A percentile compares a stretch with the other conserved stretches of the same genome.
phyloP scores from a whole-genome alignment of 2,797 vertebrate species.

The Chelon labrosus region DNA sequence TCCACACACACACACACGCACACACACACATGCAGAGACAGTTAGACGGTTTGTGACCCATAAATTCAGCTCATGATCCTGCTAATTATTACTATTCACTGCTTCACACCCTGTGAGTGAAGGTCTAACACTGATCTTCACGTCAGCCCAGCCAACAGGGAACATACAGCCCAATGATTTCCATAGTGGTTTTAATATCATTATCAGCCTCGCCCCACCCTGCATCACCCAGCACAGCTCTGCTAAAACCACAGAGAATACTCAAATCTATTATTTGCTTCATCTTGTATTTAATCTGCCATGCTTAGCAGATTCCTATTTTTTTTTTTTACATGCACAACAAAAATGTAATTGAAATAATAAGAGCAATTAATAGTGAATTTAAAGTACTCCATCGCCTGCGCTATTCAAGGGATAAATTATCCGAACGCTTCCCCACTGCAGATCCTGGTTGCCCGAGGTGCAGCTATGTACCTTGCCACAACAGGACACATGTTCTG shows the following conservation, averaged over 20 bases:
- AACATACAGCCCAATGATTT: slow-evolving; percentile 81
- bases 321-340: slow-evolving; percentile 27
- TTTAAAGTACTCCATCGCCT: background rate
- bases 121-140: slow-evolving; percentile 82
- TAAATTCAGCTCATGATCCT: slow-evolving; percentile 85
- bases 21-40: slow-evolving; percentile 35
- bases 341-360: slow-evolving; percentile 53
- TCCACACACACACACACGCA: slow-evolving; percentile 7
- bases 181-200: slow-evolving; percentile 88
- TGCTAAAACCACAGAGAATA: slow-evolving; percentile 80
- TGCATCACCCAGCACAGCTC: slow-evolving; percentile 63
- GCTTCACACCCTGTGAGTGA: slow-evolving; percentile 80
- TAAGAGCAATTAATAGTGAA: slow-evolving; percentile 43
- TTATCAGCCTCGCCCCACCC: slow-evolving; percentile 84
- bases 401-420: too few relatives aligned
- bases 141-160: slow-evolving; percentile 80
- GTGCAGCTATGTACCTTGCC: too few relatives aligned
- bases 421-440: too few relatives aligned
- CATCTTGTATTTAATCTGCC: slow-evolving; percentile 82
- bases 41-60: slow-evolving; percentile 80
- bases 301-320: slow-evolving; percentile 58
- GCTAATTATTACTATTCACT: slow-evolving; percentile 88
- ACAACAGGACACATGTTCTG: too few relatives aligned
- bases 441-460: too few relatives aligned
- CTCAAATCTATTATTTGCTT: slow-evolving; percentile 86